Percentiles rank a stretch among this genome's conserved stretches.
Evolutionary conservation across 2,797 vertebrate species (phyloP).

Genomic region (Malacoctenus gilli): DNA sequence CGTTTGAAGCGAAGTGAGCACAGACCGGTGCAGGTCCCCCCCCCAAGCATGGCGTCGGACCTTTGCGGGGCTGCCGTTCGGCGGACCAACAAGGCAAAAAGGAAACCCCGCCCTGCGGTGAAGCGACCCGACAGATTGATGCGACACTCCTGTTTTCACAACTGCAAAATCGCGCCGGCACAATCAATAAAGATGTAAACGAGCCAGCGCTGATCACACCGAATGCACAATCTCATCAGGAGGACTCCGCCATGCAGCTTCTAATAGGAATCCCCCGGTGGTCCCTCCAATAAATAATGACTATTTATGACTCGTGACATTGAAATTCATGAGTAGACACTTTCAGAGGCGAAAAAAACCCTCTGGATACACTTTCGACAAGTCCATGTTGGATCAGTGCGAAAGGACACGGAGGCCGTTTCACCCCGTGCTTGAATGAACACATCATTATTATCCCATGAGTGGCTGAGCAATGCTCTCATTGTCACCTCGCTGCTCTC

Average conservation of each 20-base stretch:
- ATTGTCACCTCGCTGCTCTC: slow-evolving; percentile 57
- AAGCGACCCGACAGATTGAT: no score
- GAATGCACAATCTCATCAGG: slow-evolving; percentile 20
- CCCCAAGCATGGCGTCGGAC: no score
- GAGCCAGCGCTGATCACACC: slow-evolving; percentile 51
- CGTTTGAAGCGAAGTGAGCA: no score
- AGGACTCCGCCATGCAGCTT: slow-evolving; percentile 4
- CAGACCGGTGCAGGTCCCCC: no score
- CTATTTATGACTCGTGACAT: slow-evolving; percentile 45
- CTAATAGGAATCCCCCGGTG: slow-evolving; percentile 21
- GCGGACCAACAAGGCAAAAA: no score
- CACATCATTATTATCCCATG: slow-evolving; percentile 64
- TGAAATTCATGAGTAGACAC: slow-evolving; percentile 46
- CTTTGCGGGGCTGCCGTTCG: no score
- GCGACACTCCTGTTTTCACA: slow-evolving; percentile 54
- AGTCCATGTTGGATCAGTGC: slow-evolving; percentile 18
- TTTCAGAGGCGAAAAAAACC: slow-evolving; percentile 44
- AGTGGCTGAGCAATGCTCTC: slow-evolving; percentile 51
- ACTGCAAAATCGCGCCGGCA: slow-evolving; percentile 56
- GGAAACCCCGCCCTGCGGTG: no score
- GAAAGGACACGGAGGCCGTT: slow-evolving; percentile 41
- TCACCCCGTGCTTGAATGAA: slow-evolving; percentile 51
- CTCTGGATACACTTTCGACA: slow-evolving; percentile 50
- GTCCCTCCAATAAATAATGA: slow-evolving; percentile 36
- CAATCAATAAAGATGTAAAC: slow-evolving; percentile 60